Base-by-base conservation (phyloP, 2,888 invertebrate species). In the Venusia cambrica region DNA sequence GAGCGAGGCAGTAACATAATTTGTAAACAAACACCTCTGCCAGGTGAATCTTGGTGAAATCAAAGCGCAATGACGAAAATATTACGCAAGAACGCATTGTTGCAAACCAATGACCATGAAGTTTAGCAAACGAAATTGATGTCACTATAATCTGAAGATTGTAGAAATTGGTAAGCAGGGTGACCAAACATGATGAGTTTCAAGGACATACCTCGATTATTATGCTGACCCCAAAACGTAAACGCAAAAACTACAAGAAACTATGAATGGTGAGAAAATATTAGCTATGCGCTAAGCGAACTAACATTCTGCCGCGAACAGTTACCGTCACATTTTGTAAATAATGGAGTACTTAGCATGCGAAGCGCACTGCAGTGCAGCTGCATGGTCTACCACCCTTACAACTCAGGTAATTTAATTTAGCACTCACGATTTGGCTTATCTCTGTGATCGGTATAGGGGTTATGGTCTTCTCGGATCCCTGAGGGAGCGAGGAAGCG, bases 371-470 rank as follows among this genome's bases (percentile, higher is more conserved):
- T 45, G 39, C 40, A 33, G 25, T 58, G 66, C 62, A 60, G 53
- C 55, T 57, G 61, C 55, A 54, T 21, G 27, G 13, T 16, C 27
- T 30, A 41, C 26, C 30, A 24, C 32, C 21, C 24, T 31, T 28
- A 25, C 26, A 30, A 27, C 34, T 15, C n/a, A n/a, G n/a, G n/a
- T 38, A 51, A 53, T 35, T 35, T 36, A 47, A 48, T 38, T 39
- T 36, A 41, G 32, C 38, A 89, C 91, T 91, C 88, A 91, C 91
- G 62, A 91, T 90, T 88, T 91, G 91, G 60, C 90, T 90, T 78
- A 91, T 89, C 76, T 91, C 91, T 54, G 91, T 91, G 62, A 91
- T 91, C 46, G 90, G 90, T 59, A 90, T 90, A 58, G 74, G 88
- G 60, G 80, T 89, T 71, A 69, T 83, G 62, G 74, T 89, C 66